phyloP scores from a whole-genome alignment of 2,113 vertebrate species.

The Micromys minutus region DNA sequence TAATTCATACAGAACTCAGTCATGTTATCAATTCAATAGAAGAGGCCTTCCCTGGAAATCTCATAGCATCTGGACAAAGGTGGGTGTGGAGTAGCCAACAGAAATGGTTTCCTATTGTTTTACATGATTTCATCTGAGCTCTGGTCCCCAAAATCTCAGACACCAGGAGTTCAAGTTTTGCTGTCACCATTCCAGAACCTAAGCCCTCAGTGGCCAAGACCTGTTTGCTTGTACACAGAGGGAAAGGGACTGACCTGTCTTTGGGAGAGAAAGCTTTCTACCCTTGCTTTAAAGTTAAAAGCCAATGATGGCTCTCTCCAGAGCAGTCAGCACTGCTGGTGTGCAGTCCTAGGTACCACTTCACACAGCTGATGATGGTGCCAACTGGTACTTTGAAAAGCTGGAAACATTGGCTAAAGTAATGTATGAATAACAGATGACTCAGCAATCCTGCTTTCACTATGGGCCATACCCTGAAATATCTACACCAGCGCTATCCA shows the following conservation, averaged over 20 bases:
- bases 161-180: background rate
- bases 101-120: background rate
- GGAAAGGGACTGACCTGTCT: background rate
- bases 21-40: background rate
- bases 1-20: background rate
- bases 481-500: background rate
- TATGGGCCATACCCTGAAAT: too few species aligned
- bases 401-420: background rate
- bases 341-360: too few species aligned
- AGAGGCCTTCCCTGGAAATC: too few species aligned
- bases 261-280: background rate
- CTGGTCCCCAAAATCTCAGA: background rate
- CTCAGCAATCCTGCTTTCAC: background rate
- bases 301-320: background rate
- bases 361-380: background rate
- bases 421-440: background rate
- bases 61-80: too few species aligned
- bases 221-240: background rate
- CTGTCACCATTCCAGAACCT: background rate
- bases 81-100: background rate
- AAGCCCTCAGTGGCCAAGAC: too few species aligned
- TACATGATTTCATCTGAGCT: too few species aligned
- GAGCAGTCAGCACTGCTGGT: background rate
- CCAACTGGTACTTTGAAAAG: background rate
- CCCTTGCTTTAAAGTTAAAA: background rate